Evolutionary conservation across 1,140 invertebrate species (phyloP), one percentile per base, ranked within the genome.

Genomic region (Metopolophium dirhodum): DNA sequence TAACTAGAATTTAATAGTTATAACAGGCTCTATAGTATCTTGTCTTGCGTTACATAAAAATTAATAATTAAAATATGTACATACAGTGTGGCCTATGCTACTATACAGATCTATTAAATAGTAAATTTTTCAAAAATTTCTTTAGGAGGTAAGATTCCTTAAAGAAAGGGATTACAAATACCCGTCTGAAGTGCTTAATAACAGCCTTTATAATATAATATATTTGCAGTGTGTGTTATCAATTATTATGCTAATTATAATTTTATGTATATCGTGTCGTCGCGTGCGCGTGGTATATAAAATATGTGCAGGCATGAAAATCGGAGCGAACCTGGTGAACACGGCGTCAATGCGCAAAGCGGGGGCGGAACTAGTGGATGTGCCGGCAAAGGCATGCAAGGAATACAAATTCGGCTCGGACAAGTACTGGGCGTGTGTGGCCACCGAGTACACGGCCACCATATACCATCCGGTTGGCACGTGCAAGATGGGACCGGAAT

Each of bases 361-460:
- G 54, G 97, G 97, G 0, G 96, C 97, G 0, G 95, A 96, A 83
- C 97, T 97, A 93, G 97, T 98, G 94, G 96, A 95, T 57, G 97
- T 96, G 45, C 96, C 96, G 0, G 94, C 97, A 51, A 98, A 98
- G 0, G 97, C 97, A 94, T 98, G 97, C 94, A 97, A 97, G 94
- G 96, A 97, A 94, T 94, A 98, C n/a, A 96, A 96, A 0, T 95
- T 96, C 0, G 98, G 96, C 94, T 97, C 97, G 0, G 98, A 98
- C 94, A 97, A 97, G 30, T 98, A 98, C 93, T 98, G 98, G 97
- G 96, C 97, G 93, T 98, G 98, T 94, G 96, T 96, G 18, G 96
- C 97, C 2, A 95, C 97, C 49, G 97, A 98, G 94, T 98, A 98
- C 94, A 98, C 97, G 0, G 96, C 97, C 96, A 98, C 98, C 0